Evolutionary conservation across 2,113 vertebrate species (phyloP).

Genomic region (Stictonetta naevosa): DNA sequence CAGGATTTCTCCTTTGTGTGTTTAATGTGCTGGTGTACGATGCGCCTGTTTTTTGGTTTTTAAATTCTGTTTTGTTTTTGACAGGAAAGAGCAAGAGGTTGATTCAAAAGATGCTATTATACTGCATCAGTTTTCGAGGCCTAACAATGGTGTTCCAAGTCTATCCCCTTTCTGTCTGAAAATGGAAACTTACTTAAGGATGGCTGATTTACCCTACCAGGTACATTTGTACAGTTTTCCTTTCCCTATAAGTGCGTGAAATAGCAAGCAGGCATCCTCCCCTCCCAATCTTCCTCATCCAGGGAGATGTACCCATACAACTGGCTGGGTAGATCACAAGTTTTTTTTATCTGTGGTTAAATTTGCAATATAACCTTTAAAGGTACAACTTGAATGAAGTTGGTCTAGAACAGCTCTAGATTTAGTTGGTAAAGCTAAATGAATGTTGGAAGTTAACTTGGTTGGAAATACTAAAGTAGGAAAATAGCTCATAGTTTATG

Average conservation of each 20-base stretch:
- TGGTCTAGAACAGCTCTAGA: background rate
- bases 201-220: slow-evolving; percentile 98
- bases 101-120: slow-evolving; percentile 98
- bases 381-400: background rate
- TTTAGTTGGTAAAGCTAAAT: background rate
- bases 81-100: slow-evolving; percentile 94
- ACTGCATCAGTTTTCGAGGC: slow-evolving; percentile 97
- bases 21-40: background rate
- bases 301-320: background rate
- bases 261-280: background rate
- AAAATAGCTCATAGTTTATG: background rate
- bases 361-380: background rate
- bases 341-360: background rate
- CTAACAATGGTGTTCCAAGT: slow-evolving; percentile 92
- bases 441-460: background rate
- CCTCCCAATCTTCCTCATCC: background rate
- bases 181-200: slow-evolving; percentile 97
- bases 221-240: slow-evolving; percentile 69
- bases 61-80: slow-evolving; percentile 39
- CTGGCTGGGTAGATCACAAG: background rate
- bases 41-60: background rate
- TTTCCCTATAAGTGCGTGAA: background rate
- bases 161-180: slow-evolving; percentile 97
- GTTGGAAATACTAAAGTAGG: background rate
- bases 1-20: background rate